A percentile compares a stretch with the other conserved stretches of the same genome.
Evolutionary conservation across 1,140 invertebrate species (phyloP).

Genomic region (Cyclargus thomasi): DNA sequence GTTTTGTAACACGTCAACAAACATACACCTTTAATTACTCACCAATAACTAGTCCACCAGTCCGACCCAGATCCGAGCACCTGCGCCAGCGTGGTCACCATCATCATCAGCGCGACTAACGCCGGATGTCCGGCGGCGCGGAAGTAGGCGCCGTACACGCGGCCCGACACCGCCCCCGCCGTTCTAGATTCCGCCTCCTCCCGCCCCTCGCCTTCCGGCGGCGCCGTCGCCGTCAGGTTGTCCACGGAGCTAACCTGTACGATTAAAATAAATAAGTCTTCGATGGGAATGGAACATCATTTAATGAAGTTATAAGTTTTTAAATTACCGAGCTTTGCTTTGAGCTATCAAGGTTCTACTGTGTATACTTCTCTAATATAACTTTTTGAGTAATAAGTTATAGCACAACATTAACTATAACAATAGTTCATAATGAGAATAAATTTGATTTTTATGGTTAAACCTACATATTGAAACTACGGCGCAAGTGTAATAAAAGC

Average conservation of each 20-base stretch:
- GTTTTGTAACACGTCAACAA: too few relatives aligned
- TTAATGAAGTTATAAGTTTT: too few relatives aligned
- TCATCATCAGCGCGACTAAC: constrained; percentile 65
- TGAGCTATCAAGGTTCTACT: too few relatives aligned
- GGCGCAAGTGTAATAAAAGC: too few relatives aligned
- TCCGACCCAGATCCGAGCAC: constrained; percentile 79
- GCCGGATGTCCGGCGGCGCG: constrained; percentile 75
- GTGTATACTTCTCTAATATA: too few relatives aligned
- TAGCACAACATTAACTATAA: too few relatives aligned
- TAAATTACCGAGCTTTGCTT: too few relatives aligned
- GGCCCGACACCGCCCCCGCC: constrained; percentile 75
- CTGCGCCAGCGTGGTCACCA: constrained; percentile 78
- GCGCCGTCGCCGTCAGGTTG: constrained; percentile 75
- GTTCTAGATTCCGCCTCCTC: constrained; percentile 75
- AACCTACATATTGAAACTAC: too few relatives aligned
- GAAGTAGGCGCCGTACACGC: constrained; percentile 79
- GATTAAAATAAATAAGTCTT: neutral
- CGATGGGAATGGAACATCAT: too few relatives aligned
- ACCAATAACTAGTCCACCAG: constrained; percentile 83
- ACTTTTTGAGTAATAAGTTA: too few relatives aligned
- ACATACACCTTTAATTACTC: constrained; percentile 36
- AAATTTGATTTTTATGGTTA: too few relatives aligned
- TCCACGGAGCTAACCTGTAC: constrained; percentile 73
- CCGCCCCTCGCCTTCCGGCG: constrained; percentile 58
- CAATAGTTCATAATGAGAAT: too few relatives aligned